Evolutionary conservation across 2,888 invertebrate species (phyloP).

Genomic region (Aphidoletes aphidimyza): DNA sequence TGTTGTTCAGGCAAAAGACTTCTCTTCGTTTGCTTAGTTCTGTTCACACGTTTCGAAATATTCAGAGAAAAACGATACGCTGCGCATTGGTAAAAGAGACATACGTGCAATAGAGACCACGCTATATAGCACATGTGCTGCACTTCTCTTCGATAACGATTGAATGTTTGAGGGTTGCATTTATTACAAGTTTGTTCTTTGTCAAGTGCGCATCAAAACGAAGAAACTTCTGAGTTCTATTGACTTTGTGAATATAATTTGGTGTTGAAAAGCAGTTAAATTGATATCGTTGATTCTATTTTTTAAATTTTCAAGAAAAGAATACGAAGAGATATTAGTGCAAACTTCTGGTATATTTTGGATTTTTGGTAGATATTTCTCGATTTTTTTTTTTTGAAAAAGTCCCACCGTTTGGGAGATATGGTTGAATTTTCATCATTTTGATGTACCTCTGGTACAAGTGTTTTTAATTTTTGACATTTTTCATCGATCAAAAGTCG

Average conservation of each 20-base stretch:
- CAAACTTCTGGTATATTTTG: neutral
- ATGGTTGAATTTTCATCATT: too few relatives aligned
- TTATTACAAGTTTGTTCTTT: constrained; percentile 48
- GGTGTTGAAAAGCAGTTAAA: neutral
- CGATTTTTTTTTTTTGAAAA: too few relatives aligned
- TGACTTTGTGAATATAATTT: neutral
- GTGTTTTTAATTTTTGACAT: too few relatives aligned
- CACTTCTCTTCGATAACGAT: neutral
- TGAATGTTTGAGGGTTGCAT: neutral
- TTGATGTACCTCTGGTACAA: too few relatives aligned
- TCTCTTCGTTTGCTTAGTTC: too few relatives aligned
- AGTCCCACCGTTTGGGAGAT: too few relatives aligned
- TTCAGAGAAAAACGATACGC: too few relatives aligned
- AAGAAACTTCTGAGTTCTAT: constrained; percentile 39
- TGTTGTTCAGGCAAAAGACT: too few relatives aligned
- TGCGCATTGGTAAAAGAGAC: too few relatives aligned
- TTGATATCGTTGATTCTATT: neutral
- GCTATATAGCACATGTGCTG: neutral
- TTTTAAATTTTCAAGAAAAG: neutral
- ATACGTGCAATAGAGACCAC: neutral
- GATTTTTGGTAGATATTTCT: neutral
- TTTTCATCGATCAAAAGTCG: too few relatives aligned
- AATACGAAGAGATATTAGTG: neutral
- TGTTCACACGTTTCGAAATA: neutral
- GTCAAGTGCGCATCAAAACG: constrained; percentile 48